phyloP scores from a whole-genome alignment of 92 coral and sea anemone species.

The Epizoanthus stellaris region DNA sequence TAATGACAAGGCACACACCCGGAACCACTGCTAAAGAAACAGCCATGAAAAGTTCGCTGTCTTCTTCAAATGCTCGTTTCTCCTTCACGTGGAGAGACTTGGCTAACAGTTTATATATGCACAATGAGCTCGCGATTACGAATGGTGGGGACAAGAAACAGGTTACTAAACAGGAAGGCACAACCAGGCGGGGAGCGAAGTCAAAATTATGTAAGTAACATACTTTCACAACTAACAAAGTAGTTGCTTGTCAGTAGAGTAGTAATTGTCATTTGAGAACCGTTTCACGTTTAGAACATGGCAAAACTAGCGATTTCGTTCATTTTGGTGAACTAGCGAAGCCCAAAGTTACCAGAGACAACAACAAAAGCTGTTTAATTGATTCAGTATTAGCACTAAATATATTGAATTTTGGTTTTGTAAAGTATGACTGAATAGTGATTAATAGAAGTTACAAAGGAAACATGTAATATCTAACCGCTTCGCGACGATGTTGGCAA shows the following conservation, averaged over 20 bases:
- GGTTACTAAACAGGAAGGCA: conserved; percentile 2
- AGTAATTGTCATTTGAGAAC: not conserved
- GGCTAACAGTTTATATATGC: conserved; percentile 33
- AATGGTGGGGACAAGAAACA: conserved; percentile 18
- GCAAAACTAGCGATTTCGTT: not conserved
- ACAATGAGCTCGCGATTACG: conserved; percentile 11
- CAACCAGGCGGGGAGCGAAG: not conserved
- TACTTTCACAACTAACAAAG: not conserved
- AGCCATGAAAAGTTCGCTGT: conserved; percentile 22
- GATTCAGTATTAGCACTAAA: too few relatives aligned
- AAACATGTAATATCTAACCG: too few relatives aligned
- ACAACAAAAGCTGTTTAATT: too few relatives aligned
- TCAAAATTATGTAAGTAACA: conserved; percentile 10
- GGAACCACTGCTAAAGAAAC: conserved; percentile 14
- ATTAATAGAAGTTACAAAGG: too few relatives aligned
- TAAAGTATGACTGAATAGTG: too few relatives aligned
- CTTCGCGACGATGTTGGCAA: too few relatives aligned
- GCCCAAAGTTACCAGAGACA: too few relatives aligned
- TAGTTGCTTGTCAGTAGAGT: not conserved
- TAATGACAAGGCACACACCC: conserved; percentile 28
- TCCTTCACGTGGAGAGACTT: conserved; percentile 42
- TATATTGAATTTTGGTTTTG: too few relatives aligned
- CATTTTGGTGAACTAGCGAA: too few relatives aligned
- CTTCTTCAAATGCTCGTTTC: conserved; percentile 3
- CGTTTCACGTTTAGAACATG: not conserved